These are phyloP conservation scores for Neoascia interrupta DNA, from an alignment of 2,888 invertebrate genomes.

Conservation along the genomic window DNA sequence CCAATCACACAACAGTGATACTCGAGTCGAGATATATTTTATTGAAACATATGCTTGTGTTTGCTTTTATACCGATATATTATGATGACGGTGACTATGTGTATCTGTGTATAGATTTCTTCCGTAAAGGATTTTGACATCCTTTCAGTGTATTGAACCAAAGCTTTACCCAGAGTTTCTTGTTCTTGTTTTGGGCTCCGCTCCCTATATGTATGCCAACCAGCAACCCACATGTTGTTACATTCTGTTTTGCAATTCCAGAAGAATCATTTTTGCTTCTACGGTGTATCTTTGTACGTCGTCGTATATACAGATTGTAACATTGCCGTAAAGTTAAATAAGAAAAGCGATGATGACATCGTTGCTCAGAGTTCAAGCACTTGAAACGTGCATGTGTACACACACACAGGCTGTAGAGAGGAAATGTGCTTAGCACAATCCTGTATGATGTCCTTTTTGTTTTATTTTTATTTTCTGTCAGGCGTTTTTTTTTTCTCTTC, in stretches of 20 bases:
- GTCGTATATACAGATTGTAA: too few relatives aligned
- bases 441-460: background rate
- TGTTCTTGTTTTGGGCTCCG: background rate
- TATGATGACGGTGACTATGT: background rate
- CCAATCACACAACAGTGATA: constrained; percentile 10
- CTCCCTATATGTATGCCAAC: too few relatives aligned
- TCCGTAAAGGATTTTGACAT: constrained; percentile 50
- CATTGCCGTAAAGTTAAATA: too few relatives aligned
- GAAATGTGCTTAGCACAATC: background rate
- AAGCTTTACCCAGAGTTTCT: background rate
- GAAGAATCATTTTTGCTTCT: constrained; percentile 1
- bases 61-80: background rate
- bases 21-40: constrained; percentile 29
- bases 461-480: background rate
- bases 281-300: background rate
- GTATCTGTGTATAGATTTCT: background rate
- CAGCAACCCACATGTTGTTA: background rate
- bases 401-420: background rate
- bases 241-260: background rate
- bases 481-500: background rate
- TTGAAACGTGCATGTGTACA: background rate
- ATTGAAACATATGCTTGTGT: constrained; percentile 37
- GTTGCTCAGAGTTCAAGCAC: constrained; percentile 12
- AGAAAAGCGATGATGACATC: background rate
- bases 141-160: constrained; percentile 60